These are phyloP conservation scores for Molossus alvarezi DNA, from an alignment of 2,797 vertebrate genomes.

Conservation along the genomic window DNA sequence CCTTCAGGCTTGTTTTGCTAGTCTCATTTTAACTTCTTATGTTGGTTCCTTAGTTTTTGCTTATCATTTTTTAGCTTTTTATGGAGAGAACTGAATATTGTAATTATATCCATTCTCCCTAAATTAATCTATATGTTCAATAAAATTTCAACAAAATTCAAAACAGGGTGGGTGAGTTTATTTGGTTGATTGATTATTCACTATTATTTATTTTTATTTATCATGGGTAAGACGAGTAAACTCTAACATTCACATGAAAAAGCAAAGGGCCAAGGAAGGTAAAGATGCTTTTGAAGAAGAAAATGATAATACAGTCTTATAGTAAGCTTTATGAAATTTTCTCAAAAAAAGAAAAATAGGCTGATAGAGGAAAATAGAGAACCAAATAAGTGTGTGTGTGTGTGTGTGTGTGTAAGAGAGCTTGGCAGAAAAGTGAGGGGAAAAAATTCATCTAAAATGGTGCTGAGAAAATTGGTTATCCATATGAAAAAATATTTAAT, in stretches of 20 bases:
- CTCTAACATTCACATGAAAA: neutral
- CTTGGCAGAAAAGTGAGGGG: neutral
- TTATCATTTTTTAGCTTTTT: neutral
- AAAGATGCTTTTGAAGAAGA: neutral
- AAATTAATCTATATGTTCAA: neutral
- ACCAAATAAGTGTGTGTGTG: neutral
- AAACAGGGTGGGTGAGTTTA: neutral
- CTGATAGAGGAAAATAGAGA: neutral
- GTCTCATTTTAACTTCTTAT: neutral
- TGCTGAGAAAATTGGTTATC: neutral
- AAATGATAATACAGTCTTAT: neutral
- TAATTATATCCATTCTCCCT: neutral
- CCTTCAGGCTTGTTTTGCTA: neutral
- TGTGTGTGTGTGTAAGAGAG: neutral
- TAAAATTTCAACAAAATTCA: neutral
- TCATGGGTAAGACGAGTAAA: neutral
- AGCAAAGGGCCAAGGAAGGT: neutral
- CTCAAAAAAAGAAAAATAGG: neutral
- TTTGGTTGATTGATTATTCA: neutral
- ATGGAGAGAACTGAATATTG: neutral
- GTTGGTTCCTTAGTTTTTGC: neutral
- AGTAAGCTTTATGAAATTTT: neutral
- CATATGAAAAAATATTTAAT: neutral
- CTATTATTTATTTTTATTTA: neutral
- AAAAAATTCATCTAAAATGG: neutral